Evolutionary conservation across 2,888 invertebrate species (phyloP), one percentile per base, ranked within the genome.

Genomic region (Loripinus fragilis): DNA sequence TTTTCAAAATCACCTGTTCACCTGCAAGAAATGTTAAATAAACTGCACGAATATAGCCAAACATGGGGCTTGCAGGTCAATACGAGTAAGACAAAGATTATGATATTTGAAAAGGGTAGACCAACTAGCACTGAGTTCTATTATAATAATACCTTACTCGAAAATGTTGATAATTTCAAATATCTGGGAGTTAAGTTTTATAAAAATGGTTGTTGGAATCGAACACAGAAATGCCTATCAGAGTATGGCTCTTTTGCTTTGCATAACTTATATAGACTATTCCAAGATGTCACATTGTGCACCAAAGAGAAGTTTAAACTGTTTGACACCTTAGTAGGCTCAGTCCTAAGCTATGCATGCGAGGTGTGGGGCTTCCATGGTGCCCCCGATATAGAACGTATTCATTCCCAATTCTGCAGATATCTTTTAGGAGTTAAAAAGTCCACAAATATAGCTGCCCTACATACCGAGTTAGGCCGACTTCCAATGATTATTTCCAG

Each of bases 151-250:
- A 70, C 8, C 17, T 10, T 23, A 35, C 20, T 42, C 23, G 71
- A 71, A 20, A 33, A 41, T 20, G 64, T 42, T 23, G 25, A 42
- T n/a, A 33, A 17, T 25, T 71, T 60, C 20, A 60, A 60, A 71
- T 71, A 71, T 71, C 41, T 71, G 17, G 41, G 71, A 12, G n/a
- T n/a, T 12, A 50, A 20, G 50, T 50, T 42, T 23, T 60, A n/a
- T 64, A 28, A 60, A 41, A 71, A 71, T 48, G 45, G 41, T 23
- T 42, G 38, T n/a, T 64, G 55, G 41, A 38, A 55, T 23, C 41
- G 42, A 38, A 71, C 60, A 8, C 41, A 64, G 23, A 71, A 71
- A 0, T 1, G 0, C 7, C 8, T 52, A 25, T 5, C 42, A 15
- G 20, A 64, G 3, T 55, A 71, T 55, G 71, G 33, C 10, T 42